These are phyloP conservation scores for Catagonus wagneri DNA, from an alignment of 2,113 vertebrate genomes.

Conservation along the genomic window DNA sequence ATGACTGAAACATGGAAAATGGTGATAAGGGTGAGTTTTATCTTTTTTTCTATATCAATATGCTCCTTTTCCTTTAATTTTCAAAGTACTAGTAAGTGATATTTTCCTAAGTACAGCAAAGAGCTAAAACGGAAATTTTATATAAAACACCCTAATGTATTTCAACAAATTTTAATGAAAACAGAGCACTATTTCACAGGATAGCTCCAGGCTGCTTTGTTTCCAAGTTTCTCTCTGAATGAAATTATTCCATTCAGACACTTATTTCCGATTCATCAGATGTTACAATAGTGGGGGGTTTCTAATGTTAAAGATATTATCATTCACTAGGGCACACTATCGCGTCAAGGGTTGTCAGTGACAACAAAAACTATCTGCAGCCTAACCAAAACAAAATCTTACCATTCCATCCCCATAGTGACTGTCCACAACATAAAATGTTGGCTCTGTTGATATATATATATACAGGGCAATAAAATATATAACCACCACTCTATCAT, in stretches of 20 bases:
- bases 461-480: conserved; percentile 29
- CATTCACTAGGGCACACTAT: not conserved
- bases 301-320: not conserved
- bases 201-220: not conserved
- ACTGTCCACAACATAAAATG: not conserved
- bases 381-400: not conserved
- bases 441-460: conserved; percentile 19
- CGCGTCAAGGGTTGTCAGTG: not conserved
- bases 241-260: not conserved
- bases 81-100: not conserved
- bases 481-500: not conserved
- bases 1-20: not conserved
- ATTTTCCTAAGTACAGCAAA: not conserved
- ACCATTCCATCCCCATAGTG: not conserved
- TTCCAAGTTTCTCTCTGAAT: not conserved
- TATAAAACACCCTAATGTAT: not conserved
- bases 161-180: not conserved
- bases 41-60: not conserved
- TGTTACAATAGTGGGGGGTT: not conserved
- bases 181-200: not conserved
- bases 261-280: not conserved
- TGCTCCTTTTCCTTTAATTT: conserved; percentile 32
- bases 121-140: not conserved
- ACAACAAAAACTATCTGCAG: not conserved
- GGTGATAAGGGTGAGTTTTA: not conserved